A percentile compares a stretch with the other conserved stretches of the same genome.
Evolutionary conservation across 2,113 vertebrate genomes (phyloP).

Genomic region (Epinephelus cyanopodus): DNA sequence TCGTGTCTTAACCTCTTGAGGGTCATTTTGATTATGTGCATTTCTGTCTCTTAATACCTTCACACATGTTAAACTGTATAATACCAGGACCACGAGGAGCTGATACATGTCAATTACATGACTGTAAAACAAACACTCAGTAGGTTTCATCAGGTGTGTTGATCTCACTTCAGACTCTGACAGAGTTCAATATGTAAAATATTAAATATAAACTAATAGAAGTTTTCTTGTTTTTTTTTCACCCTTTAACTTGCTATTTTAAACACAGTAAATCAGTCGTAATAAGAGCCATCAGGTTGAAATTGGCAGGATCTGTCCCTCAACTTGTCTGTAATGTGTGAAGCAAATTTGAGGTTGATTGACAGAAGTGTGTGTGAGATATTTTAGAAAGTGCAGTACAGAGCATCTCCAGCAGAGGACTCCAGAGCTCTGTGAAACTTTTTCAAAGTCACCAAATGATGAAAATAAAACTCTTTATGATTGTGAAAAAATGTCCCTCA

Average conservation of each 20-base stretch:
- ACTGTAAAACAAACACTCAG: neutral
- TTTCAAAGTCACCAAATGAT: constrained; percentile 8
- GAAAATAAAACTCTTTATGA: neutral
- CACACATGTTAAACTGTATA: neutral
- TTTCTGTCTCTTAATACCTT: fast-evolving
- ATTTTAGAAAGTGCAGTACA: constrained; percentile 34
- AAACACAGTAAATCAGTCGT: fast-evolving
- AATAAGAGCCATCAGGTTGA: fast-evolving
- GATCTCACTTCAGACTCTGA: neutral
- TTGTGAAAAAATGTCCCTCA: neutral
- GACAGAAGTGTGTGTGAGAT: neutral
- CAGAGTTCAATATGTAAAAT: fast-evolving
- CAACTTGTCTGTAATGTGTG: neutral
- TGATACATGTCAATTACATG: fast-evolving
- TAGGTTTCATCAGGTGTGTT: too few species aligned
- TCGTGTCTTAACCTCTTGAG: constrained; percentile 32
- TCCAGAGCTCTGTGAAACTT: constrained; percentile 7
- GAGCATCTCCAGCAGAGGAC: constrained; percentile 24
- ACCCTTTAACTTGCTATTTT: fast-evolving
- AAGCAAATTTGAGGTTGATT: neutral
- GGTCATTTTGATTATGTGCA: neutral
- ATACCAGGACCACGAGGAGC: fast-evolving
- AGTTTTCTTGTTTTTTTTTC: neutral
- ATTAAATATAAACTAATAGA: neutral
- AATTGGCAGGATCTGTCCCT: neutral